Evolutionary conservation across 1,140 invertebrate genomes (phyloP).

Genomic region (Thaumatotibia leucotreta): DNA sequence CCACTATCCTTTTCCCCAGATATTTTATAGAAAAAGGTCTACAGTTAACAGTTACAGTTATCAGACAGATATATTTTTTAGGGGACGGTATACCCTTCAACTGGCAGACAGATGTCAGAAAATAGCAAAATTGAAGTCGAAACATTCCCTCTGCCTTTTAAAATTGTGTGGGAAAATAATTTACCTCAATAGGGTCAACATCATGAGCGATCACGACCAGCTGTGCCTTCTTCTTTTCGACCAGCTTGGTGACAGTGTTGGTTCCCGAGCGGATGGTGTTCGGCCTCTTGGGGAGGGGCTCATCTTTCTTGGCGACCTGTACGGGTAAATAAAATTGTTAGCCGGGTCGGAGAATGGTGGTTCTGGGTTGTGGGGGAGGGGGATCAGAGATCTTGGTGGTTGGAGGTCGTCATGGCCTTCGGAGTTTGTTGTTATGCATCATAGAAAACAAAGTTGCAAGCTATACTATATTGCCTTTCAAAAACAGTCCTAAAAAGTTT

Average conservation of each 20-base stretch:
- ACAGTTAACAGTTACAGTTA: too few relatives aligned
- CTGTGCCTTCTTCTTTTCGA: slow-evolving; percentile 99
- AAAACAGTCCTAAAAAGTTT: too few relatives aligned
- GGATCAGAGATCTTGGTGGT: slow-evolving; percentile 74
- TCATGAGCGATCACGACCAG: slow-evolving; percentile 99
- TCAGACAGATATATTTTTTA: too few relatives aligned
- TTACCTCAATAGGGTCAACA: slow-evolving; percentile 99
- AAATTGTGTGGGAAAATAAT: too few relatives aligned
- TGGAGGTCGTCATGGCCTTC: slow-evolving; percentile 60
- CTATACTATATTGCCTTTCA: too few relatives aligned
- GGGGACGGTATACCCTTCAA: too few relatives aligned
- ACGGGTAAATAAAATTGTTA: not conserved
- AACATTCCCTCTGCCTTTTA: too few relatives aligned
- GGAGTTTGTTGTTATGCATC: slow-evolving; percentile 58
- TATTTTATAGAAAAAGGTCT: too few relatives aligned
- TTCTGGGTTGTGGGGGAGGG: not conserved
- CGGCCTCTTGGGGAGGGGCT: slow-evolving; percentile 92
- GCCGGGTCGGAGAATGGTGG: slow-evolving; percentile 11
- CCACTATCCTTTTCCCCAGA: too few relatives aligned
- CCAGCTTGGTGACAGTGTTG: slow-evolving; percentile 96
- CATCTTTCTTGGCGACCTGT: slow-evolving; percentile 88
- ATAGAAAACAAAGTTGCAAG: too few relatives aligned
- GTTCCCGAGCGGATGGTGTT: slow-evolving; percentile 92
- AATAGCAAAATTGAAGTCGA: too few relatives aligned
- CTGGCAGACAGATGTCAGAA: too few relatives aligned